Percentiles rank a stretch among this genome's conserved stretches.
Evolutionary conservation across 2,797 vertebrate species (phyloP).

Genomic region (Chelonia mydas): DNA sequence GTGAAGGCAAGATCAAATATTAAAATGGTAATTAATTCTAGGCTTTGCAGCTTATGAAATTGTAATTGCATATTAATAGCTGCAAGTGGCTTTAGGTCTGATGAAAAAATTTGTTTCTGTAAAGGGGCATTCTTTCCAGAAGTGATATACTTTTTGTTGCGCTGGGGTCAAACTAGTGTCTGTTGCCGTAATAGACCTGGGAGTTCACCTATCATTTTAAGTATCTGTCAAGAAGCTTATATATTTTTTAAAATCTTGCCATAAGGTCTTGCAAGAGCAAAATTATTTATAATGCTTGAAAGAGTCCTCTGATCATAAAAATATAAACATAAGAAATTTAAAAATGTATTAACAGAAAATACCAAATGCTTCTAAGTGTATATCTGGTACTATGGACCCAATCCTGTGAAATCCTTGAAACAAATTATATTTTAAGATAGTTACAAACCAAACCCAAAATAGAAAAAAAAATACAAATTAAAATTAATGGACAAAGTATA

Average conservation of each 20-base stretch:
- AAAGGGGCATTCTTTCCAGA: not conserved
- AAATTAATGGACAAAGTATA: not conserved
- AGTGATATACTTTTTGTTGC: not conserved
- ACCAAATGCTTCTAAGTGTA: not conserved
- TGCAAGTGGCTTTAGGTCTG: conserved; percentile 4
- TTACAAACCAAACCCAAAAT: not conserved
- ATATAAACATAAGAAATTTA: not conserved
- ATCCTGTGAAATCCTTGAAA: not conserved
- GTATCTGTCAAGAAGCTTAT: not conserved
- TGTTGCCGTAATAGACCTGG: not conserved
- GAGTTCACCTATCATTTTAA: not conserved
- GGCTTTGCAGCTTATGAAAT: conserved; percentile 58
- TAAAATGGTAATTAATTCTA: conserved; percentile 65
- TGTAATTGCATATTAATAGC: conserved; percentile 53
- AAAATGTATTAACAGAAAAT: not conserved
- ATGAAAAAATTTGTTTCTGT: conserved; percentile 41
- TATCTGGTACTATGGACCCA: not conserved
- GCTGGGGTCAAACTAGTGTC: not conserved
- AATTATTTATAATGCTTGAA: not conserved
- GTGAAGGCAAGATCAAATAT: conserved; percentile 60
- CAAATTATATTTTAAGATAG: not conserved
- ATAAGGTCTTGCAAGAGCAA: not conserved
- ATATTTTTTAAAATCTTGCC: not conserved
- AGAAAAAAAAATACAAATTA: not conserved
- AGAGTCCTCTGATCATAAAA: not conserved